These are phyloP conservation scores for Drosophila nigrodunni DNA, from an alignment of 1,140 invertebrate species.

Conservation along the genomic window DNA sequence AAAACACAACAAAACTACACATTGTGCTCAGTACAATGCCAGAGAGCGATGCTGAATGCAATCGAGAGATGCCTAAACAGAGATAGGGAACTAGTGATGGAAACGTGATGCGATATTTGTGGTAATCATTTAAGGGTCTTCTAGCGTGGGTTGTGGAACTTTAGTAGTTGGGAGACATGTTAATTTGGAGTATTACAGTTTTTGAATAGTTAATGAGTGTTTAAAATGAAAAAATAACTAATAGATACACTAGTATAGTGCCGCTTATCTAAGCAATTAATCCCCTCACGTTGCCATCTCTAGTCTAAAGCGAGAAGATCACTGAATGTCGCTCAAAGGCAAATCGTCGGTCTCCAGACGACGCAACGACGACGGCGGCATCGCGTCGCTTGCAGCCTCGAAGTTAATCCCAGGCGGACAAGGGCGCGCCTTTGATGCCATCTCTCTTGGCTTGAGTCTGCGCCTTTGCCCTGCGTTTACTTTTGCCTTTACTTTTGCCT, in stretches of 20 bases:
- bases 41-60: constrained; percentile 40
- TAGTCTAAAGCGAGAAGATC: constrained; percentile 17
- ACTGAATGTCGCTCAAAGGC: constrained; percentile 24
- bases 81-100: constrained; percentile 38
- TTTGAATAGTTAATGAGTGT: too few species aligned
- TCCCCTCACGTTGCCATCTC: constrained; percentile 30
- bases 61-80: constrained; percentile 28
- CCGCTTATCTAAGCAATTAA: not conserved
- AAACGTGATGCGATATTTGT: not conserved
- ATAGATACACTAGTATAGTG: too few species aligned
- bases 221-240: too few species aligned
- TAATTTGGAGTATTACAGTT: too few species aligned
- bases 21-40: constrained; percentile 51
- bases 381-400: constrained; percentile 7
- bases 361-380: constrained; percentile 2
- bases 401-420: constrained; percentile 14
- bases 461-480: constrained; percentile 4
- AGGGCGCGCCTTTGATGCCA: constrained; percentile 60
- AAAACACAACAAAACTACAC: constrained; percentile 15
- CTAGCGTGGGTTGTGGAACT: too few species aligned
- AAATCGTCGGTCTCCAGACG: constrained; percentile 21
- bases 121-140: not conserved
- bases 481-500: constrained; percentile 18
- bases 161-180: too few species aligned
- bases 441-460: constrained; percentile 16